phyloP scores from a whole-genome alignment of 2,113 vertebrate genomes.

The Percina caprodes region DNA sequence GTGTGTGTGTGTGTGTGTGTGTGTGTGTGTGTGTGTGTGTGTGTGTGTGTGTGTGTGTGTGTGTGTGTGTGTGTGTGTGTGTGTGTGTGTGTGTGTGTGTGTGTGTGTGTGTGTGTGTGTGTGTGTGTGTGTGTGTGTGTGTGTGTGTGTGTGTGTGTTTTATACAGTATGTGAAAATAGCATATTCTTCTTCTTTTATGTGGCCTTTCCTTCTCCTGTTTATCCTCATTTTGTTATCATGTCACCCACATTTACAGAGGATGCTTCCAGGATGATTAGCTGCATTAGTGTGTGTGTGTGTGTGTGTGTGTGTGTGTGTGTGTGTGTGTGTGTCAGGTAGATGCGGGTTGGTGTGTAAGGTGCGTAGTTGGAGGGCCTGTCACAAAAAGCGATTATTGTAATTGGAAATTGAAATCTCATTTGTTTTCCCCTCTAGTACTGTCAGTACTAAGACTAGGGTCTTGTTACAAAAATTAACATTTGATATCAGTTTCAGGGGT shows the following conservation, averaged over 20 bases:
- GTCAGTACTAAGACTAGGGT: constrained; percentile 58
- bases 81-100: too few relatives aligned
- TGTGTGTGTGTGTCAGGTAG: constrained; percentile 24
- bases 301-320: constrained; percentile 23
- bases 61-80: too few relatives aligned
- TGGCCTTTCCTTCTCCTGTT: constrained; percentile 48
- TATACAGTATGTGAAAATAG: neutral
- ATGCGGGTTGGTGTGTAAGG: constrained; percentile 36
- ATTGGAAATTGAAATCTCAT: constrained; percentile 82
- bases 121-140: too few relatives aligned
- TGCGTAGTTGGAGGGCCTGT: constrained; percentile 65
- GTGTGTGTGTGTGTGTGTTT: too few relatives aligned
- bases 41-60: too few relatives aligned
- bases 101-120: constrained; percentile 4
- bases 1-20: neutral
- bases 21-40: too few relatives aligned
- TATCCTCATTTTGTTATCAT: constrained; percentile 61
- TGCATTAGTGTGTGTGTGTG: constrained; percentile 52
- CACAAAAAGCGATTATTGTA: constrained; percentile 80
- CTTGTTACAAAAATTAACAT: constrained; percentile 75
- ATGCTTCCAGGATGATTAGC: constrained; percentile 69
- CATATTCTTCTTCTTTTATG: constrained; percentile 34
- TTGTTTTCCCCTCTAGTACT: constrained; percentile 75
- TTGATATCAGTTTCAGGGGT: constrained; percentile 71
- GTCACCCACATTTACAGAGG: constrained; percentile 69